Evolutionary conservation across 2,113 vertebrate species (phyloP).

Genomic region (Zingel zingel): DNA sequence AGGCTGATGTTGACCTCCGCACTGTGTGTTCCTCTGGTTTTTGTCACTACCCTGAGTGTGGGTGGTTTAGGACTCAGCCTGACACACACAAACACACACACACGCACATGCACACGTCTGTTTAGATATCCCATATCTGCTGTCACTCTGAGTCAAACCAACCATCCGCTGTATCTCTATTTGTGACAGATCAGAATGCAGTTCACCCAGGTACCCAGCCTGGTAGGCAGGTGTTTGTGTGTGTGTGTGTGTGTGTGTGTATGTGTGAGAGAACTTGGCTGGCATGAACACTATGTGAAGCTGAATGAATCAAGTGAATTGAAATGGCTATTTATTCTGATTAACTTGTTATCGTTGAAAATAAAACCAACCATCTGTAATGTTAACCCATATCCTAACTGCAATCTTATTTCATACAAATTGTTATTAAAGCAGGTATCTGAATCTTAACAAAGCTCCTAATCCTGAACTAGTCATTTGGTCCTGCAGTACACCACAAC

Average conservation of each 20-base stretch:
- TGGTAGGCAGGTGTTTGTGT: background rate
- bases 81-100: background rate
- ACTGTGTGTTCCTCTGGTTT: constrained; percentile 38
- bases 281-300: background rate
- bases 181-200: background rate
- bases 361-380: background rate
- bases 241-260: no score
- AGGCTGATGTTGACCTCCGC: background rate
- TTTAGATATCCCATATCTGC: constrained; percentile 22
- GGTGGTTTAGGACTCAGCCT: background rate
- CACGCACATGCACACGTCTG: constrained; percentile 12
- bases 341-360: background rate
- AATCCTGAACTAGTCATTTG: no score
- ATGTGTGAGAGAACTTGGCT: no score
- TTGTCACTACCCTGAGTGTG: constrained; percentile 7
- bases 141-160: constrained; percentile 7
- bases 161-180: background rate
- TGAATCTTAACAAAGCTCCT: background rate
- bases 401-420: background rate
- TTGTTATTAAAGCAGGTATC: background rate
- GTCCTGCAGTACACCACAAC: background rate
- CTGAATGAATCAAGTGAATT: background rate
- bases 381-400: background rate
- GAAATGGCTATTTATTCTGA: background rate
- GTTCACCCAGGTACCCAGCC: background rate